Base-by-base conservation (phyloP, 2,797 vertebrate species). In the Acanthopagrus latus region DNA sequence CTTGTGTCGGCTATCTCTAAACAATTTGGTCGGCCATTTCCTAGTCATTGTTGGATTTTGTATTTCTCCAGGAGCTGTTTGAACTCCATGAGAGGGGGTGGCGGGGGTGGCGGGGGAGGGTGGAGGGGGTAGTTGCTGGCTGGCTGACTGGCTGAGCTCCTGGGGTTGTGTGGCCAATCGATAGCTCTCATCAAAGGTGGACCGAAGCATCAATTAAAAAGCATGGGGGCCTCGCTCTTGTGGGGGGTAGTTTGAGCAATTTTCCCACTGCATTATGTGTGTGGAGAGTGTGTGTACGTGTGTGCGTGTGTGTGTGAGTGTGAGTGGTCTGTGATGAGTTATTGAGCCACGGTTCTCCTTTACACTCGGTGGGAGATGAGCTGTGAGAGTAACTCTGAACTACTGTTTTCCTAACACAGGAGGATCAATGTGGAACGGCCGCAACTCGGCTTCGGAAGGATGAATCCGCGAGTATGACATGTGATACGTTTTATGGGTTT, bases 181-280 rank as follows among this genome's bases (percentile, higher is more conserved):
- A 93, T 93, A 82, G 89, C 87, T 80, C 83, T 90, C 89, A 88
- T 93, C 92, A 91, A 90, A 94, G 91, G 91, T 88, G 86, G 84
- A 93, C 76, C 84, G 71, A 80, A 81, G 91, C 92, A 91, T 94
- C 93, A 90, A 91, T 93, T 93, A 92, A 91, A 90, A 92, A 92
- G 89, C 84, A 82, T 81, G 74, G 78, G 78, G 86, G 83, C 80
- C 87, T 84, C 70, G 64, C 81, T 84, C 77, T 79, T 71, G 73
- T 58, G 64, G 65, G 75, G 77, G 79, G 59, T 64, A 23, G 76
- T 76, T 78, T 70, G 78, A 90, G 86, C 89, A 89, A 92, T 90
- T 90, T 90, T 85, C 86, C 86, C 85, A 85, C 82, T 82, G 89
- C 82, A 86, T 89, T 83, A 82, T 74, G 56, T 84, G 86, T 79